phyloP scores from a whole-genome alignment of 2,113 vertebrate genomes.

The Athene noctua region DNA sequence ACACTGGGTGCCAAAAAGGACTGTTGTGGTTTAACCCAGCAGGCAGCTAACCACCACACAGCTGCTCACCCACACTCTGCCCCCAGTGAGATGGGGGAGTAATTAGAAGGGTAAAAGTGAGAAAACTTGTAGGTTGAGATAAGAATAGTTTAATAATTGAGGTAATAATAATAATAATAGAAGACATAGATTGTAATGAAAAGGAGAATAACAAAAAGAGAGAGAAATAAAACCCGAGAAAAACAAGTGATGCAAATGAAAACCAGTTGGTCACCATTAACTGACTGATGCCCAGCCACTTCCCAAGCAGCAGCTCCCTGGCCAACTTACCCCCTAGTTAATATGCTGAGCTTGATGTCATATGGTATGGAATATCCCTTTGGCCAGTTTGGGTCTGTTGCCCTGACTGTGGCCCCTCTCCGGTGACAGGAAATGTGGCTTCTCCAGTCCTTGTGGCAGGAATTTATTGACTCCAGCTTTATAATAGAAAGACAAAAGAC shows the following conservation, averaged over 20 bases:
- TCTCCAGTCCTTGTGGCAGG: not conserved
- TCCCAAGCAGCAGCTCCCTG: not conserved
- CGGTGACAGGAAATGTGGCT: not conserved
- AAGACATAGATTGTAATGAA: not conserved
- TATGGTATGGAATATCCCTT: not conserved
- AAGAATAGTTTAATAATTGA: not conserved
- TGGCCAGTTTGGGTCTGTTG: not conserved
- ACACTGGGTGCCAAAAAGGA: not conserved
- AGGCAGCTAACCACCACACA: not conserved
- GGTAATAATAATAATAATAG: not conserved
- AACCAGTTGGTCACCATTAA: not conserved
- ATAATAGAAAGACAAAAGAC: not conserved
- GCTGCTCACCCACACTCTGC: not conserved
- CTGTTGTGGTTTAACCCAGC: not conserved
- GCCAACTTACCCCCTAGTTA: not conserved
- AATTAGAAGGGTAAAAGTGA: not conserved
- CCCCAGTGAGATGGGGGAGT: no score
- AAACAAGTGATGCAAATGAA: not conserved
- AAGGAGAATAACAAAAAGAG: not conserved
- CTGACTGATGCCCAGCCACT: not conserved
- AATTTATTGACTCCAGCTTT: not conserved
- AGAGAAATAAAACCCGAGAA: not conserved
- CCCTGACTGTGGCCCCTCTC: not conserved
- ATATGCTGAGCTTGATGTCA: not conserved
- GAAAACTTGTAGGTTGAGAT: not conserved